Evolutionary conservation across 53 echinoderm and acorn worm genomes (phyloP), one percentile per base, ranked within the genome.

Genomic region (Pentamera pediparva): DNA sequence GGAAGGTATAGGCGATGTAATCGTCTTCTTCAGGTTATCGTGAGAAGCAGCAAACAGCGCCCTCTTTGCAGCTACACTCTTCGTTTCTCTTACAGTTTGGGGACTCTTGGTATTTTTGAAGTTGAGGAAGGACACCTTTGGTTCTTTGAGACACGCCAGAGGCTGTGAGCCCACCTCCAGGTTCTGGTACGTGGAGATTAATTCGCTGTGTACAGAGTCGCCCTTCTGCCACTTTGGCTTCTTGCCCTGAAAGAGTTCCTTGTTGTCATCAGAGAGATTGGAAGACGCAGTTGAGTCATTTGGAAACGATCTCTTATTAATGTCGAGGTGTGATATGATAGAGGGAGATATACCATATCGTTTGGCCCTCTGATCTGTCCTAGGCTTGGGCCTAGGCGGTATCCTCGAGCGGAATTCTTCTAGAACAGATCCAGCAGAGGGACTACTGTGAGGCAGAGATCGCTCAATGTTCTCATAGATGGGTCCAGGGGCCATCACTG

Each of bases 401-500:
- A 92, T 87, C 52, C 87, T 80, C 11, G 85, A 69, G 39, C 83
- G 84, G 29, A 87, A 39, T 1, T 82, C 84, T 56, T 92, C 92
- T 38, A 86, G 81, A 34, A 85, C 45, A 4, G 92, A 92, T 9
- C 76, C 83, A 31, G 70, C 70, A 4, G 70, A 70, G 26, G 49
- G 49, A 15, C 50, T 50, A 70, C 70, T 50, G 2, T 19, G 35
- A 15, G 70, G 70, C 17, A 70, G 24, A 9, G 82, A 63, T 36
- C 87, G 38, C 28, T 92, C 92, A 74, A 92, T 38, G 63, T 92
- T 92, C 61, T 92, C 92, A 59, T 92, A 92, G 33, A 92, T 65
- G 41, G 22, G 81, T n/a, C n/a, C n/a, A n/a, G n/a, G n/a, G n/a
- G n/a, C n/a, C n/a, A n/a, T n/a, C n/a, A n/a, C n/a, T n/a, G n/a